A percentile compares a stretch with the other conserved stretches of the same genome.
Conservation (phyloP, 2,113 vertebrate genomes). For the Hassar affinis region DNA sequence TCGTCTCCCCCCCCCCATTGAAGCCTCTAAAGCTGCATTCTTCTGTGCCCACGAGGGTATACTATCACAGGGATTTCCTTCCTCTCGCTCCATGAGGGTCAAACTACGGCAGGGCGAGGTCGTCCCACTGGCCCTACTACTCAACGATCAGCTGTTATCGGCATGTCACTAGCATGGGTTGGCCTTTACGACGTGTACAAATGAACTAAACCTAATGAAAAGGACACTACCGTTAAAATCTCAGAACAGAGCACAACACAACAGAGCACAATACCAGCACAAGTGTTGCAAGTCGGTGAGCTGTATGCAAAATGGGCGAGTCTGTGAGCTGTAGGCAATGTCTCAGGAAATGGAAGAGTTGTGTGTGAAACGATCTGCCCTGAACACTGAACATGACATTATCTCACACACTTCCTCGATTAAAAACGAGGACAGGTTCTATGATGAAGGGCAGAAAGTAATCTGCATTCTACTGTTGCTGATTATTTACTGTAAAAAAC, state of each 20-base stretch:
- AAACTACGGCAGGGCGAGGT: constrained; percentile 37
- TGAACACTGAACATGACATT: constrained; percentile 26
- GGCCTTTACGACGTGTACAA: background rate
- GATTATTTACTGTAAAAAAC: background rate
- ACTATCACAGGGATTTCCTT: constrained; percentile 56
- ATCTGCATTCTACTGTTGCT: background rate
- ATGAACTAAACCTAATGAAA: background rate
- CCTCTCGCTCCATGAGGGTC: constrained; percentile 42
- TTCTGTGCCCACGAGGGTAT: constrained; percentile 54
- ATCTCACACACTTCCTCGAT: constrained; percentile 6
- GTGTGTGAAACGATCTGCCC: constrained; percentile 30
- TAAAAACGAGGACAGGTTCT: background rate
- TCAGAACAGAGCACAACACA: background rate
- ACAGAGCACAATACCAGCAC: background rate
- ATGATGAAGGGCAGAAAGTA: background rate
- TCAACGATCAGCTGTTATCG: constrained; percentile 22
- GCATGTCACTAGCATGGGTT: background rate
- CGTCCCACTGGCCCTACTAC: constrained; percentile 9
- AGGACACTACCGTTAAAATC: background rate
- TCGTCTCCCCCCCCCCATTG: too few species aligned
- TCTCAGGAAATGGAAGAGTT: constrained; percentile 30
- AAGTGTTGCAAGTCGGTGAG: background rate
- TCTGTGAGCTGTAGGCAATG: background rate
- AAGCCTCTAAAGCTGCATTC: constrained; percentile 52
- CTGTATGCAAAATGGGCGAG: background rate